Conservation (phyloP, 2,113 vertebrate genomes). For the Sprattus sprattus region DNA sequence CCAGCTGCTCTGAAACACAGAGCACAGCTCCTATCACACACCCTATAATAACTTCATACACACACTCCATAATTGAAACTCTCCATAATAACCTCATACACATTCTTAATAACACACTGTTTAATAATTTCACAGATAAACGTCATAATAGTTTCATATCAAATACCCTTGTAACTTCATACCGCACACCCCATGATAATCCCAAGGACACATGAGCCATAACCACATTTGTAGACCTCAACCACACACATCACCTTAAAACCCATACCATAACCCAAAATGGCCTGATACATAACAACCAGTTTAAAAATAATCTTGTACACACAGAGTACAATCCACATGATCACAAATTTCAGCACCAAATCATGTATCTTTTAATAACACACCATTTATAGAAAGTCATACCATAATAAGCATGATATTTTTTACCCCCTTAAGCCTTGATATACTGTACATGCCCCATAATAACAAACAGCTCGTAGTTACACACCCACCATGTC, state of each 20-base stretch:
- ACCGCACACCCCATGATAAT: not conserved
- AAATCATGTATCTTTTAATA: not conserved
- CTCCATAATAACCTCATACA: not conserved
- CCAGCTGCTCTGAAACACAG: slow-evolving; percentile 85
- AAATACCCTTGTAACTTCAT: no score
- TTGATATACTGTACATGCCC: not conserved
- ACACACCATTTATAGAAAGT: not conserved
- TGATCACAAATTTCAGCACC: not conserved
- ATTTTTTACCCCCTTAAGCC: not conserved
- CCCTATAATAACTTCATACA: not conserved
- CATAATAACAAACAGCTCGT: not conserved
- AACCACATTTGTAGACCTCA: not conserved
- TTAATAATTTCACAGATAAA: no score
- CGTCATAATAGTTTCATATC: no score
- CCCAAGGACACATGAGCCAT: not conserved
- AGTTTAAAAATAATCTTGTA: not conserved
- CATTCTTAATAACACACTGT: no score
- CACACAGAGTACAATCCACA: not conserved
- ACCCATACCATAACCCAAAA: not conserved
- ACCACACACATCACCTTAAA: not conserved
- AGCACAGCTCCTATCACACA: slow-evolving; percentile 31
- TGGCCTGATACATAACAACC: not conserved
- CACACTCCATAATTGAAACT: not conserved
- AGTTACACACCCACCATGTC: not conserved
- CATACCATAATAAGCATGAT: not conserved